Base-by-base conservation (phyloP, 2,888 invertebrate genomes). In the Bembecia ichneumoniformis region DNA sequence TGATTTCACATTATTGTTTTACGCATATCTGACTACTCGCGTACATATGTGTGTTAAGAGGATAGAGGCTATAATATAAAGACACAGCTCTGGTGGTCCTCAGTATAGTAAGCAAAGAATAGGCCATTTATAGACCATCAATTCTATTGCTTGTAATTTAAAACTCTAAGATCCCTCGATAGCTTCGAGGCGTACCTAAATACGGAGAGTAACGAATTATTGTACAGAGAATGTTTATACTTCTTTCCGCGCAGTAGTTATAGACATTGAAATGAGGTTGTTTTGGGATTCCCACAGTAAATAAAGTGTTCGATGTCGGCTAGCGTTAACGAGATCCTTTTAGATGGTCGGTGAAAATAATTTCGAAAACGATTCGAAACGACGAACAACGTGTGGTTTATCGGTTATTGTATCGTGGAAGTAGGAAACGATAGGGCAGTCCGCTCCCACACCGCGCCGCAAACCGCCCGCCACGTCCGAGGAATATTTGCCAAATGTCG, bases 401-500 rank as follows among this genome's bases (percentile, higher is more conserved):
- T 77, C 75, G 71, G 69, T 71, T 77, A 77, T 78, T 75, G 76
- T 72, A 76, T 77, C 77, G 71, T 77, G 74, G 73, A 80, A 81
- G 78, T 75, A 79, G 81, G 81, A 82, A 82, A 77, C 70, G 77
- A 82, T 83, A 81, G 82, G 77, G 77, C 79, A 79, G 64, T 65
- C 68, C 82, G 81, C 82, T 82, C 80, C 80, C 82, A 82, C 82
- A 82, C 74, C 74, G 68, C 63, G 63, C 62, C 63, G 70, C 70
- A 66, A 66, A 45, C 40, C 47, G 20, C 59, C 68, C 51, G 73
- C 75, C 63, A 73, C 74, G 76, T 77, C 76, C 71, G 73, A 74
- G 71, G 75, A 83, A 84, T 83, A 82, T 83, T 86, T 79, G 82
- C 84, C 80, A 82, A 82, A 79, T 75, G 86, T 87, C 86, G 86